Evolutionary conservation across 2,113 vertebrate genomes (phyloP).

Genomic region (Lates calcarifer): DNA sequence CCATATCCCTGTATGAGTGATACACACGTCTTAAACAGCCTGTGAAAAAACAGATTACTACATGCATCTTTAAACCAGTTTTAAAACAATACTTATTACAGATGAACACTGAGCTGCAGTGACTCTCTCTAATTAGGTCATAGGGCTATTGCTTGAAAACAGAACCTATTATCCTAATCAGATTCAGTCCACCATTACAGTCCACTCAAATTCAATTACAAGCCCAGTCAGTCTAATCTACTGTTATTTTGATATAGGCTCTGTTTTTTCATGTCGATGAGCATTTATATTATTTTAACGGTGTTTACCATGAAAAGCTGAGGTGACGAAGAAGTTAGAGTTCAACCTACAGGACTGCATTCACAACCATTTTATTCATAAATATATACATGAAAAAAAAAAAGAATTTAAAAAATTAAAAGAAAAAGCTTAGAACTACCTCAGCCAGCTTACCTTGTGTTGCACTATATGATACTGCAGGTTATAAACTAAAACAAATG

Average conservation of each 20-base stretch:
- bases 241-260: constrained; percentile 12
- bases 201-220: constrained; percentile 10
- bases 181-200: constrained; percentile 15
- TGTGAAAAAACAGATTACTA: not conserved
- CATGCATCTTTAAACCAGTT: not conserved
- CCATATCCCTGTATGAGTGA: no score
- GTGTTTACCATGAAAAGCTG: not conserved
- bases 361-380: no score
- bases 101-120: not conserved
- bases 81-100: not conserved
- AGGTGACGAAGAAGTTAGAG: no score
- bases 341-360: no score
- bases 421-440: no score
- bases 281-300: not conserved
- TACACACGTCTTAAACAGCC: not conserved
- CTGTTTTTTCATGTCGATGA: constrained; percentile 17
- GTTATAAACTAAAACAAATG: no score
- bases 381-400: no score
- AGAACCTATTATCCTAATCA: constrained; percentile 21
- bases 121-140: not conserved
- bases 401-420: no score
- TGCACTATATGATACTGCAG: no score
- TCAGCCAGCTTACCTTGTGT: no score
- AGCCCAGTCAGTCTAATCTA: not conserved
- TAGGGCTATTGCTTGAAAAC: not conserved